Evolutionary conservation across 2,797 vertebrate genomes (phyloP).

Genomic region (Chiroxiphia lanceolata): DNA sequence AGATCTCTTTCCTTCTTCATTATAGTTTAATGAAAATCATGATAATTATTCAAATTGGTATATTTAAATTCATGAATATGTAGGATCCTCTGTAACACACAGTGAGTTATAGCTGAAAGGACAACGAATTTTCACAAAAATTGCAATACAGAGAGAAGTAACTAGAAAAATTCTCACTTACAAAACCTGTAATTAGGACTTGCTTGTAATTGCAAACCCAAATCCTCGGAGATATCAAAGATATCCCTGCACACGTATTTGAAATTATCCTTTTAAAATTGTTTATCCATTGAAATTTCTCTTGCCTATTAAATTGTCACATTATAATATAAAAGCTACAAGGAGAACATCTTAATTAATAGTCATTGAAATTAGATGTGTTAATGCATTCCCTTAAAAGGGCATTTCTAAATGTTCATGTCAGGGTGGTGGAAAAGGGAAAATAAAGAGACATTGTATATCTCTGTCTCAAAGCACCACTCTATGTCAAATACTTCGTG

Average conservation of each 20-base stretch:
- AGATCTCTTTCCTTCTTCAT: background rate
- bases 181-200: background rate
- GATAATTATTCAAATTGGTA: background rate
- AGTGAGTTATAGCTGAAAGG: background rate
- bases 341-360: background rate
- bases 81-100: background rate
- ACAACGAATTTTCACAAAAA: background rate
- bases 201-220: background rate
- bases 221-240: background rate
- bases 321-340: background rate
- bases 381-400: background rate
- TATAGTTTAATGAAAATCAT: background rate
- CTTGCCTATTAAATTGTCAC: background rate
- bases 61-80: background rate
- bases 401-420: background rate
- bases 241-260: background rate
- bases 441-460: background rate
- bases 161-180: background rate
- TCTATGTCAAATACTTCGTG: fast-evolving
- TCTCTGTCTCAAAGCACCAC: background rate
- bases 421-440: background rate
- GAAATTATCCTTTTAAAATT: constrained; percentile 19
- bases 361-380: background rate
- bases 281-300: background rate
- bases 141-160: background rate